These are phyloP conservation scores for Pogonocichla stellata DNA, from an alignment of 2,113 vertebrate genomes.

Conservation along the genomic window DNA sequence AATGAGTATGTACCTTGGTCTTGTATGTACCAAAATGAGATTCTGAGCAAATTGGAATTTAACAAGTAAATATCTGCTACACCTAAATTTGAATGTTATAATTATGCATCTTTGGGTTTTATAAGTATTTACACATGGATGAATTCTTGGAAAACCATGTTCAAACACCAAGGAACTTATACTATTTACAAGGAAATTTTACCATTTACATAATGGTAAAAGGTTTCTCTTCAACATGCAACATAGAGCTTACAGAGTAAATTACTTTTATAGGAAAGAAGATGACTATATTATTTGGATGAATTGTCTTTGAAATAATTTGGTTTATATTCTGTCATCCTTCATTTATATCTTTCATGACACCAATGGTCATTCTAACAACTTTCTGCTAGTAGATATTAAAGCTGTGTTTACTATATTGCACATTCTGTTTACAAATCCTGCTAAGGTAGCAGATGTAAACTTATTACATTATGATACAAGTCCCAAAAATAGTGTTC, in stretches of 20 bases:
- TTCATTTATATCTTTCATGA: neutral
- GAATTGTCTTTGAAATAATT: neutral
- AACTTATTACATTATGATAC: neutral
- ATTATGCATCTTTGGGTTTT: neutral
- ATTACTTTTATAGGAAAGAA: neutral
- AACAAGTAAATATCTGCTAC: neutral
- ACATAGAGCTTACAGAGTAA: neutral
- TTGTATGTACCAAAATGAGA: neutral
- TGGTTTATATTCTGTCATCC: neutral
- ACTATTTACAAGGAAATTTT: too few species aligned
- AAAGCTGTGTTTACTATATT: neutral
- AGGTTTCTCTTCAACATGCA: neutral
- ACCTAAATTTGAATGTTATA: neutral
- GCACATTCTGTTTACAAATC: neutral
- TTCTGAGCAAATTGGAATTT: neutral
- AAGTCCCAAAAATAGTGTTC: neutral
- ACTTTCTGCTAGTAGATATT: neutral
- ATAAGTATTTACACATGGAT: neutral
- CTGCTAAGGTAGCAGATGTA: neutral
- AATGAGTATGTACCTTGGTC: neutral
- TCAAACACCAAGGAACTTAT: neutral
- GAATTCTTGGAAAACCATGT: neutral
- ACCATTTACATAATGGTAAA: neutral
- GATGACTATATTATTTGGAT: neutral
- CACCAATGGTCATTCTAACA: neutral